phyloP scores from a whole-genome alignment of 2,888 invertebrate genomes.

The Melanotus villosus region DNA sequence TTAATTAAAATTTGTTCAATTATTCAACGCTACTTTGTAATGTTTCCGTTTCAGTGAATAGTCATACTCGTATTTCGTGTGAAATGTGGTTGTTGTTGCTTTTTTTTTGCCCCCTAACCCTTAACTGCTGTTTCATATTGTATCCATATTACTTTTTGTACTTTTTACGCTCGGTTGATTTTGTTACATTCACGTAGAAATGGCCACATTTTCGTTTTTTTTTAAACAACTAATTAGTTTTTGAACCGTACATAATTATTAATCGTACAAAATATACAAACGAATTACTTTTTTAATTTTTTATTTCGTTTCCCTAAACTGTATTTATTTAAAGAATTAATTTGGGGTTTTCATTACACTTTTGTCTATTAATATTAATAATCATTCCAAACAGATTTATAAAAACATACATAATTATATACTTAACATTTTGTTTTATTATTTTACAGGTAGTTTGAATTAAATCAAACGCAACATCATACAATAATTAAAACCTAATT shows the following conservation, averaged over 20 bases:
- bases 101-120: conserved; percentile 30
- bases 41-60: conserved; percentile 48
- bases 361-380: no score
- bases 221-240: conserved; percentile 20
- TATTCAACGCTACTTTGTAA: conserved; percentile 58
- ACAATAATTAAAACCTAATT: no score
- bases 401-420: no score
- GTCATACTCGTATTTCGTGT: conserved; percentile 45
- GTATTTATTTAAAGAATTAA: no score
- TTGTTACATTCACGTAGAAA: conserved; percentile 1
- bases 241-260: neutral
- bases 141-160: conserved; percentile 30
- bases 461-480: no score
- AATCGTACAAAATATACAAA: neutral
- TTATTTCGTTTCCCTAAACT: neutral
- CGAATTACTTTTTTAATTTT: no score
- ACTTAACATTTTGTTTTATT: no score
- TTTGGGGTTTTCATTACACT: no score
- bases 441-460: no score
- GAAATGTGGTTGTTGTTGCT: conserved; percentile 28
- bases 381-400: no score
- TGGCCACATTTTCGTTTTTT: conserved; percentile 10
- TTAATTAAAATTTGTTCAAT: conserved; percentile 68
- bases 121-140: conserved; percentile 29
- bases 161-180: conserved; percentile 29